phyloP scores from a whole-genome alignment of 2,888 invertebrate genomes.

The Lithosia quadra region DNA sequence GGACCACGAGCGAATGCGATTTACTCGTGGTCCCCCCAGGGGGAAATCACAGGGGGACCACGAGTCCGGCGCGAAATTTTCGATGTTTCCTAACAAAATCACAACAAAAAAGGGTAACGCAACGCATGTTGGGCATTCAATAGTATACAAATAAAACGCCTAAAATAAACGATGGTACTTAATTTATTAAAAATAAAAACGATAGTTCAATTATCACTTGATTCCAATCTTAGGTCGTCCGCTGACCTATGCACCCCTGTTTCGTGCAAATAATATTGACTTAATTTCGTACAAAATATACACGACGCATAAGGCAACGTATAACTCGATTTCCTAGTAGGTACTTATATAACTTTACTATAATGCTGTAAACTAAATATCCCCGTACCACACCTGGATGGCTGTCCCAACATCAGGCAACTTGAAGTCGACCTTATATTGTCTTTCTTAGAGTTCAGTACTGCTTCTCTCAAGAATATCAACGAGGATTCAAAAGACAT shows the following conservation, averaged over 20 bases:
- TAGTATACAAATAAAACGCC: no score
- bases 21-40: no score
- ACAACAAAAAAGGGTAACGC: no score
- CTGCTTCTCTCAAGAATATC: slow-evolving; percentile 93
- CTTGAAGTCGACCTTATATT: slow-evolving; percentile 94
- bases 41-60: no score
- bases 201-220: background rate
- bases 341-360: slow-evolving; percentile 58
- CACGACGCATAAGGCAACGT: no score
- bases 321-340: background rate
- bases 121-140: no score
- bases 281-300: no score
- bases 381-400: slow-evolving; percentile 94
- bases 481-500: slow-evolving; percentile 99
- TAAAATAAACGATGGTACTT: background rate
- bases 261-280: no score
- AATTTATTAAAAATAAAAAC: background rate
- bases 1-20: no score
- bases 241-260: no score
- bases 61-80: no score
- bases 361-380: slow-evolving; percentile 85
- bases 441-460: slow-evolving; percentile 91
- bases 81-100: no score
- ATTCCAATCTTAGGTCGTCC: background rate
- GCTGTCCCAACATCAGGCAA: slow-evolving; percentile 94